A percentile compares a stretch with the other conserved stretches of the same genome.
Conservation (phyloP, 2,113 vertebrate species). For the Fregata magnificens region DNA sequence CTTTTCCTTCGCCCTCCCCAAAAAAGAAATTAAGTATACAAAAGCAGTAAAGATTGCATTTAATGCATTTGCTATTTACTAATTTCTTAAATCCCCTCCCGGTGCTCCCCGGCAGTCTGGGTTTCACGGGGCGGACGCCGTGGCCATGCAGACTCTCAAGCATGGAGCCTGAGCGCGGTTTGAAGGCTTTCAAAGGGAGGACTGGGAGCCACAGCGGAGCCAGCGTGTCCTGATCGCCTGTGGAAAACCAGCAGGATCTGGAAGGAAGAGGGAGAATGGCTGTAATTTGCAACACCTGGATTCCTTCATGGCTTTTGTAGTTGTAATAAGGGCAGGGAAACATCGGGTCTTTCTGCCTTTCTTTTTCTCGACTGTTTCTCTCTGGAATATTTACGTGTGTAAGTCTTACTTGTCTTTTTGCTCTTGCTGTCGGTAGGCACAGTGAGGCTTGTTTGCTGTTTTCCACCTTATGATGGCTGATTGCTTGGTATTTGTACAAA, state of each 20-base stretch:
- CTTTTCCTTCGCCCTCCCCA: neutral
- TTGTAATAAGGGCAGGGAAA: neutral
- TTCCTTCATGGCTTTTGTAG: neutral
- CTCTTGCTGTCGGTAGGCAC: neutral
- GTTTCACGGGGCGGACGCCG: fast-evolving
- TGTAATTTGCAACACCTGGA: neutral
- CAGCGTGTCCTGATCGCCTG: neutral
- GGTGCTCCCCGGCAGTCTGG: neutral
- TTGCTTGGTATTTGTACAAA: neutral
- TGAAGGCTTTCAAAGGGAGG: neutral
- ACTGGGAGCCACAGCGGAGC: neutral
- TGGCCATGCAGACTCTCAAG: neutral
- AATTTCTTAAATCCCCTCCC: neutral
- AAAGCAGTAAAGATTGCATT: no score
- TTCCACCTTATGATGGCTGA: neutral
- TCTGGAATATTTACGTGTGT: neutral
- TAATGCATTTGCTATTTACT: neutral
- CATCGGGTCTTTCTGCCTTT: neutral
- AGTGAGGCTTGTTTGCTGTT: neutral
- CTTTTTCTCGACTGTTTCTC: neutral
- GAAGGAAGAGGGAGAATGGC: neutral
- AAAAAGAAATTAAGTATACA: neutral
- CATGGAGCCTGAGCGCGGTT: fast-evolving
- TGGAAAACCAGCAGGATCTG: neutral
- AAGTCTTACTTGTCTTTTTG: neutral